Percentiles rank a stretch among this genome's conserved stretches.
phyloP scores from a whole-genome alignment of 1,140 invertebrate species.

The Ridgeia piscesae region DNA sequence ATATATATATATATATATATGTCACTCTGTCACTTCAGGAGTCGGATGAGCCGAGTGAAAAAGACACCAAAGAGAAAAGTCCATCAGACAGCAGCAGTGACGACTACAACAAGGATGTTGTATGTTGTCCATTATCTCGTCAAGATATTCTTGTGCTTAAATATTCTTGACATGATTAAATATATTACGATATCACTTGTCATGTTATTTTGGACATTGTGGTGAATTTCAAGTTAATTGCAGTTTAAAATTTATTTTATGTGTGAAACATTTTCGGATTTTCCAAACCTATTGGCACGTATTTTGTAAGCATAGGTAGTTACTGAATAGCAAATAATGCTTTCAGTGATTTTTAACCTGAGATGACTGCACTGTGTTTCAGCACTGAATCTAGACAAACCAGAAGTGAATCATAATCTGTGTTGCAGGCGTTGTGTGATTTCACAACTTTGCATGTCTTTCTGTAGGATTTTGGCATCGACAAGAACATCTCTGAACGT shows the following conservation, averaged over 20 bases:
- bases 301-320: too few relatives aligned
- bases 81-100: constrained; percentile 49
- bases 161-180: not conserved
- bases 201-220: too few relatives aligned
- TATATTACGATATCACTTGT: not conserved
- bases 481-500: constrained; percentile 52
- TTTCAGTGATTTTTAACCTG: not conserved
- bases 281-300: constrained; percentile 20
- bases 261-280: not conserved
- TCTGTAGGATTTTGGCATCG: constrained; percentile 53
- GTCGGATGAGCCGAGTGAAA: constrained; percentile 20
- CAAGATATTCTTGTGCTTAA: not conserved
- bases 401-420: not conserved
- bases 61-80: constrained; percentile 2
- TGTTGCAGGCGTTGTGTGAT: not conserved
- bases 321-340: too few relatives aligned
- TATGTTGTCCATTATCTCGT: constrained; percentile 34
- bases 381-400: not conserved
- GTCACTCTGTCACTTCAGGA: not conserved
- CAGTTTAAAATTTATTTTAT: too few relatives aligned
- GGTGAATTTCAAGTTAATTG: too few relatives aligned
- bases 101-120: constrained; percentile 54
- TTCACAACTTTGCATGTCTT: not conserved
- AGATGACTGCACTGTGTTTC: not conserved
- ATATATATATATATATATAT: too few relatives aligned